phyloP scores from a whole-genome alignment of 1,140 invertebrate species.

The Cyclina sinensis region DNA sequence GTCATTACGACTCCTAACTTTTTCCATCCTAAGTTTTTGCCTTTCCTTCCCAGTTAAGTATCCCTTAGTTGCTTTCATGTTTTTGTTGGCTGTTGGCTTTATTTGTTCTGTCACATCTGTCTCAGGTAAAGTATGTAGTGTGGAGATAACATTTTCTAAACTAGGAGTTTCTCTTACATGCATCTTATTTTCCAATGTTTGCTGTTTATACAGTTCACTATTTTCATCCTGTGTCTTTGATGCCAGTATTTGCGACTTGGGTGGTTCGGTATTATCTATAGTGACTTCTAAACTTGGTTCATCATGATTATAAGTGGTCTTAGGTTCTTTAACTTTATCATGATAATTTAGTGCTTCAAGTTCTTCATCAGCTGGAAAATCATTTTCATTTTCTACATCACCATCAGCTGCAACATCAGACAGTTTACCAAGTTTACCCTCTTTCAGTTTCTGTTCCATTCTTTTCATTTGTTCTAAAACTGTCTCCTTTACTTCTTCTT shows the following conservation, averaged over 20 bases:
- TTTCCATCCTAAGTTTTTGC: neutral
- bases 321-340: neutral
- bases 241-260: neutral
- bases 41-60: neutral
- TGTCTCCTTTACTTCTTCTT: neutral
- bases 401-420: neutral
- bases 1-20: neutral
- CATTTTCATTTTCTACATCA: slow-evolving; percentile 15
- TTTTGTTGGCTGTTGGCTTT: neutral
- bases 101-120: neutral
- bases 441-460: neutral
- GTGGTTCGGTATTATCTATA: slow-evolving; percentile 8
- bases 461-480: neutral
- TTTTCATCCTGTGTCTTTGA: neutral
- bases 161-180: neutral
- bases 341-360: neutral
- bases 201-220: neutral
- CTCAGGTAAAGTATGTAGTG: neutral
- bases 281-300: neutral
- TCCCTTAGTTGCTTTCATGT: neutral
- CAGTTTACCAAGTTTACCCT: neutral
- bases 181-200: neutral
- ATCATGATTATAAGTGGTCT: neutral
- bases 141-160: slow-evolving; percentile 28
- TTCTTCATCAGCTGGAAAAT: slow-evolving; percentile 6